Evolutionary conservation across 2,888 invertebrate genomes (phyloP), one percentile per base, ranked within the genome.

Genomic region (Beris morrisii): DNA sequence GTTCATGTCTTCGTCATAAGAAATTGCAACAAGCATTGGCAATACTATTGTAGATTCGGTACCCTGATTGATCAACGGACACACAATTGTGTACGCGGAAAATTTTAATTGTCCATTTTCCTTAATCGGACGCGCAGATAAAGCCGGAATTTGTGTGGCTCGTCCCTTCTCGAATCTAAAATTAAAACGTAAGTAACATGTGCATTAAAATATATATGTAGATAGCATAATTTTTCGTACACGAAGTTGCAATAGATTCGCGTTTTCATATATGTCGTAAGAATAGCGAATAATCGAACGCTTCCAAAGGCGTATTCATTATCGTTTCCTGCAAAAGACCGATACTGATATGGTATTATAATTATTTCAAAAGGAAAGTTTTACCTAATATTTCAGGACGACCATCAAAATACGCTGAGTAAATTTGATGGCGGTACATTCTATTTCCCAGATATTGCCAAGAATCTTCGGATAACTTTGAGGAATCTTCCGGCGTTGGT

Each of bases 61-160:
- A 0, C 65, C 58, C 50, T 63, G n/a, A 56, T 54, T 38, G 2
- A 67, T 67, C 28, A 77, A 71, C 54, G 77, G 80, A 68, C 82
- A 82, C 70, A 78, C 75, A 12, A 82, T 75, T 61, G 78, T 78
- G 72, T 77, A 81, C 0, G 78, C 80, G 4, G 80, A 77, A 72
- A 80, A 84, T 43, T 75, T 75, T n/a, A 82, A 76, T 50, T 80
- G 78, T 76, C 82, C 82, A 71, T 83, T 79, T 50, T 84, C 84
- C 22, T 80, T 75, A 69, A 84, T 78, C 46, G 81, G 75, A 43
- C 76, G 75, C 43, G 80, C 79, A 70, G 76, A 74, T 64, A 76
- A 75, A 2, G 79, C 78, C 13, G 71, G 67, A 11, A 74, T 72
- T 67, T 75, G 73, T n/a, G 71, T 72, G 15, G 74, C 72, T 13